Conservation (phyloP, 2,797 vertebrate genomes). For the Dermochelys coriacea region DNA sequence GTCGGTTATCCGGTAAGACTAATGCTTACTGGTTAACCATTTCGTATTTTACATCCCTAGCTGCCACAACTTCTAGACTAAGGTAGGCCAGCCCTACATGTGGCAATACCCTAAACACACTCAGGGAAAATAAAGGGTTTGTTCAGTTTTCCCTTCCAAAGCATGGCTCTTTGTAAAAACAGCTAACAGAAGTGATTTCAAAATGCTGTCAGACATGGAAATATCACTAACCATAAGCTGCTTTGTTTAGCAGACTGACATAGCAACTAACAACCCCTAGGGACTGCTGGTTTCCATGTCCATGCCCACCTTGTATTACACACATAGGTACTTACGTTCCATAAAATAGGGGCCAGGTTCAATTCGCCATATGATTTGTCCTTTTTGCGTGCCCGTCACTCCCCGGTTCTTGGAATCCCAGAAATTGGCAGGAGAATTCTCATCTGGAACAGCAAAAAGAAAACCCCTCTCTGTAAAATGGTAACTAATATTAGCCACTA, state of each 20-base stretch:
- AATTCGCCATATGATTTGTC: slow-evolving; percentile 97
- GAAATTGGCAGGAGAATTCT: slow-evolving; percentile 96
- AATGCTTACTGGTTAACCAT: too few relatives aligned
- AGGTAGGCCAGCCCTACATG: background rate
- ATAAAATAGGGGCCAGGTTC: slow-evolving; percentile 97
- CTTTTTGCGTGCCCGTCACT: slow-evolving; percentile 96
- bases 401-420: slow-evolving; percentile 99
- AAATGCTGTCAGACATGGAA: background rate
- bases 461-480: slow-evolving; percentile 13
- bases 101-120: background rate
- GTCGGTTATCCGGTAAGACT: too few relatives aligned
- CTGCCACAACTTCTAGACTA: background rate
- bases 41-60: background rate
- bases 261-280: background rate
- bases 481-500: background rate
- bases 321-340: slow-evolving; percentile 89
- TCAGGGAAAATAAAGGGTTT: background rate
- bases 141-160: background rate
- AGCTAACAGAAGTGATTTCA: background rate
- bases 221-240: background rate
- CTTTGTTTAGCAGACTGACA: background rate
- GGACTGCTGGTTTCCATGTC: background rate
- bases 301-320: background rate
- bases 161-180: background rate
- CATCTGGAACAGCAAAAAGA: slow-evolving; percentile 84